Conservation (phyloP, 2,113 vertebrate species). For the Ictidomys tridecemlineatus region DNA sequence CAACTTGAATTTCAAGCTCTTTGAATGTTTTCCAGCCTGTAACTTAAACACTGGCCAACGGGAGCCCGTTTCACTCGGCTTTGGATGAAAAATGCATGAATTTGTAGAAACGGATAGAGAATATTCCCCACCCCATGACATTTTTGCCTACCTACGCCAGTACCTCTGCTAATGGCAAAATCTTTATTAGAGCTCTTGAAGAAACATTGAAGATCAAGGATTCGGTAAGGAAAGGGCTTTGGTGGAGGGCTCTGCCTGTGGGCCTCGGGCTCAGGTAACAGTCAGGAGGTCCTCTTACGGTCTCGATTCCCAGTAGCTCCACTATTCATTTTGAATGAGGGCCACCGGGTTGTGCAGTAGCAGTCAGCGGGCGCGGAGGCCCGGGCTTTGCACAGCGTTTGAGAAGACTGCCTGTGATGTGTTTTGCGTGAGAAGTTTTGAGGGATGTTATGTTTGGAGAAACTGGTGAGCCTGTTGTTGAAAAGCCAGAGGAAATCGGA, state of each 20-base stretch:
- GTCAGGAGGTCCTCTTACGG: conserved; percentile 69
- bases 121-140: background rate
- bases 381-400: background rate
- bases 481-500: conserved; percentile 73
- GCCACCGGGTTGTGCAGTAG: background rate
- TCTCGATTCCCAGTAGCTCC: conserved; percentile 69
- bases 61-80: conserved; percentile 46
- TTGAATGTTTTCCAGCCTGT: conserved; percentile 79
- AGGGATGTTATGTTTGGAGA: conserved; percentile 84
- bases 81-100: conserved; percentile 75
- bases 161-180: background rate
- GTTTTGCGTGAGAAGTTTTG: background rate
- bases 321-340: conserved; percentile 82
- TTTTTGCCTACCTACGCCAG: background rate
- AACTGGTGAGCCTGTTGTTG: conserved; percentile 83
- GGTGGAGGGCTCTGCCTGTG: background rate
- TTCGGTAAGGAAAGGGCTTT: background rate
- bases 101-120: conserved; percentile 21
- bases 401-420: conserved; percentile 14
- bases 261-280: background rate
- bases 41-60: conserved; percentile 70
- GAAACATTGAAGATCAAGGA: background rate
- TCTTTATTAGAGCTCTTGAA: background rate
- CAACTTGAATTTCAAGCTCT: conserved; percentile 79
- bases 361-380: background rate